A percentile compares a stretch with the other conserved stretches of the same genome.
phyloP scores from a whole-genome alignment of 2,888 invertebrate genomes.

The Drosophila niveifrons region DNA sequence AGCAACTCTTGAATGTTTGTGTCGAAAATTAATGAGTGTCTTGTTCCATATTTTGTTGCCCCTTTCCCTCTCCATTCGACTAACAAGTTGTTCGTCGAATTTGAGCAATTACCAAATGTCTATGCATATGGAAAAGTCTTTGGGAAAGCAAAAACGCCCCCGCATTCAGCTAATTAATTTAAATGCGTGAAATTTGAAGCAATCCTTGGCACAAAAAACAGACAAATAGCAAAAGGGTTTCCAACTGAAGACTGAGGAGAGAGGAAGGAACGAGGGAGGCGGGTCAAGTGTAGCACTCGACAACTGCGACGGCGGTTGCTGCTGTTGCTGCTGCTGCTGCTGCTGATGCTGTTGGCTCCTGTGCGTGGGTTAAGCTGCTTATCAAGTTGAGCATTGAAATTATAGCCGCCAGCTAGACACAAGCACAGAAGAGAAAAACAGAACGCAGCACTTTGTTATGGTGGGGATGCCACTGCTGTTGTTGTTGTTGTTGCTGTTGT shows the following conservation, averaged over 20 bases:
- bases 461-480: slow-evolving; percentile 50
- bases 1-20: background rate
- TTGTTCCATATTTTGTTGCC: slow-evolving; percentile 6
- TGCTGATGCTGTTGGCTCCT: slow-evolving; percentile 42
- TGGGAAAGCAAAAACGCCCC: slow-evolving; percentile 19
- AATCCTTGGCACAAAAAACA: slow-evolving; percentile 57
- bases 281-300: slow-evolving; percentile 65
- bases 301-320: slow-evolving; percentile 41
- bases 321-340: slow-evolving; percentile 40
- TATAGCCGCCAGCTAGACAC: slow-evolving; percentile 80
- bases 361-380: slow-evolving; percentile 79
- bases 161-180: slow-evolving; percentile 67
- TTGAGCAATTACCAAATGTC: slow-evolving; percentile 12
- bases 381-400: slow-evolving; percentile 81
- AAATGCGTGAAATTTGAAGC: slow-evolving; percentile 74
- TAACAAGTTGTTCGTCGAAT: slow-evolving; percentile 13
- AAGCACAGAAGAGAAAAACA: slow-evolving; percentile 62
- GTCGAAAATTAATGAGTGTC: background rate
- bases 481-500: slow-evolving; percentile 40
- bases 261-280: background rate
- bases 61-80: background rate
- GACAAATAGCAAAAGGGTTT: slow-evolving; percentile 47
- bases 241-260: background rate
- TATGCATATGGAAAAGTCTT: slow-evolving; percentile 25
- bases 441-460: slow-evolving; percentile 75